Evolutionary conservation across 92 coral and sea anemone species (phyloP).

Genomic region (Porites divaricata): DNA sequence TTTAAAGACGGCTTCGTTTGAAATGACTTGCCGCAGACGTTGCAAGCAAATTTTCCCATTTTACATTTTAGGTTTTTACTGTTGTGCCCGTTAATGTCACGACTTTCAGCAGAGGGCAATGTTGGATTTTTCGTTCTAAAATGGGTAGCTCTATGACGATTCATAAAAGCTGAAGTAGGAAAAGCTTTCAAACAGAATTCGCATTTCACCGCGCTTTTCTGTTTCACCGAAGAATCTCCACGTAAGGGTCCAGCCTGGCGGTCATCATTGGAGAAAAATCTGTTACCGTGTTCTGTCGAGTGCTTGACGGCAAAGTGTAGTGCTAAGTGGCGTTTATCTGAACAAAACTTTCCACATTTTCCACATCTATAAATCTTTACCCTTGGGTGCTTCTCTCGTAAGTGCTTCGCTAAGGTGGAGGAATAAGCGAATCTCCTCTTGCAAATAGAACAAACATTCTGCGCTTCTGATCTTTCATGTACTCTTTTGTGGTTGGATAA

Average conservation of each 20-base stretch:
- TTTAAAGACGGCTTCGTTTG: background rate
- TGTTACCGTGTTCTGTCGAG: background rate
- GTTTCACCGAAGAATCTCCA: background rate
- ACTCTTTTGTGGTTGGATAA: slow-evolving; percentile 29
- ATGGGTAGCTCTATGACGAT: slow-evolving; percentile 34
- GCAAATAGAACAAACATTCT: slow-evolving; percentile 17
- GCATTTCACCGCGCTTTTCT: background rate
- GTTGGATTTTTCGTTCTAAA: background rate
- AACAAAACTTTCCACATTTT: slow-evolving; percentile 12
- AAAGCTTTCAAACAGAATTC: slow-evolving; percentile 17
- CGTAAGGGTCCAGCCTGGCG: background rate
- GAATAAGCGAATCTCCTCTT: background rate
- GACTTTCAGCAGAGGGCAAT: background rate
- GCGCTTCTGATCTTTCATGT: background rate
- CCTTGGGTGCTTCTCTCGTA: slow-evolving; percentile 17
- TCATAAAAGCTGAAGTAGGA: slow-evolving; percentile 18
- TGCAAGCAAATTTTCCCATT: background rate
- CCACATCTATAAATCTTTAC: slow-evolving; percentile 16
- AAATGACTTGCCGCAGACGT: background rate
- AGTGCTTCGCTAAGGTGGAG: slow-evolving; percentile 6
- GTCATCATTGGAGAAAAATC: background rate
- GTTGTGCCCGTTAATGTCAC: no score
- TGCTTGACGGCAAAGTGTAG: slow-evolving; percentile 19
- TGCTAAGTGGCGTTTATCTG: slow-evolving; percentile 19
- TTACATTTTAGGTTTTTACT: no score